A percentile compares a stretch with the other conserved stretches of the same genome.
Conservation (phyloP, 2,797 vertebrate species). For the Thaleichthys pacificus region DNA sequence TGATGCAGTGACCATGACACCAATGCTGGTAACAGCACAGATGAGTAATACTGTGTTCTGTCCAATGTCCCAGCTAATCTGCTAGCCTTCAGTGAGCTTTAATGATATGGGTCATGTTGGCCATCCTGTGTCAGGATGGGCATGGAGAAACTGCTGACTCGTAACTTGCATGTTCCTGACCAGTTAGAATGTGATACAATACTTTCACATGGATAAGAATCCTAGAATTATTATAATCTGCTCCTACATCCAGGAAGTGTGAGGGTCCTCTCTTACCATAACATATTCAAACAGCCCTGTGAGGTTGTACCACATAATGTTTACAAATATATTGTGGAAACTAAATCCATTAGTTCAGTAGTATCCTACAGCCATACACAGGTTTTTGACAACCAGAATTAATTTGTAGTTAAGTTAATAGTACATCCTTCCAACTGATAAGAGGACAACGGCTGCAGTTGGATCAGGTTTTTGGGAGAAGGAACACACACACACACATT, state of each 20-base stretch:
- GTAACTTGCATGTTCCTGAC: too few species aligned
- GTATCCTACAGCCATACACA: background rate
- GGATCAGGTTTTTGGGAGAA: constrained; percentile 7
- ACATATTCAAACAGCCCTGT: too few species aligned
- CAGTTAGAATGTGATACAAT: too few species aligned
- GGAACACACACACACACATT: constrained; percentile 5
- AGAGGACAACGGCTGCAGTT: constrained; percentile 14
- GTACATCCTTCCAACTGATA: constrained; percentile 2
- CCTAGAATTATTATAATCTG: too few species aligned
- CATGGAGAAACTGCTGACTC: too few species aligned
- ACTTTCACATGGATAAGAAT: too few species aligned
- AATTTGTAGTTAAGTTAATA: background rate
- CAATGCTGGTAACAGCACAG: background rate
- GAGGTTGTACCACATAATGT: too few species aligned
- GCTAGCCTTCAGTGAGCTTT: background rate
- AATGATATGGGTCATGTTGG: background rate
- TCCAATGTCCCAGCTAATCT: background rate
- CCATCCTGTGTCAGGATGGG: background rate
- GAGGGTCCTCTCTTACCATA: too few species aligned
- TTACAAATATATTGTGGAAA: too few species aligned
- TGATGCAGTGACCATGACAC: constrained; percentile 33
- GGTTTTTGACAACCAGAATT: background rate
- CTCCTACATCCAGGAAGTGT: too few species aligned
- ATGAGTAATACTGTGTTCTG: background rate
- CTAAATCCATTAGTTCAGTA: background rate